A percentile compares a stretch with the other conserved stretches of the same genome.
phyloP scores from a whole-genome alignment of 2,888 invertebrate species.

The Drosophila tripunctata region DNA sequence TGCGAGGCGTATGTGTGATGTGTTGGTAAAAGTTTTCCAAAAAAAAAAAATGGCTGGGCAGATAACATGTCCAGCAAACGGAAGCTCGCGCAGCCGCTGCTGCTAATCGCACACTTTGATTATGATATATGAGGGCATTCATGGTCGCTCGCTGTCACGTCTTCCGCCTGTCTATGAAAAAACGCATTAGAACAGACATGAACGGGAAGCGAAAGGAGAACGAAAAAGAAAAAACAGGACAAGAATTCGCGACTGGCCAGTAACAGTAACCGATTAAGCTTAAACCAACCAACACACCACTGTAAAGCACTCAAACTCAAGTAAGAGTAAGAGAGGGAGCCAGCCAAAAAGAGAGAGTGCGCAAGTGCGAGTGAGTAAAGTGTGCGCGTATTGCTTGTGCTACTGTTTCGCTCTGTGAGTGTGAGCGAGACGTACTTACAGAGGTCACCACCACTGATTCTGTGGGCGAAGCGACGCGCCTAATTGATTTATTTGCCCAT shows the following conservation, averaged over 20 bases:
- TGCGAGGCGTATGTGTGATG: slow-evolving; percentile 58
- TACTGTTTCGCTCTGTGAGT: slow-evolving; percentile 2
- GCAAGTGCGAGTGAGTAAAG: slow-evolving; percentile 18
- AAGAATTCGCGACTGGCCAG: slow-evolving; percentile 58
- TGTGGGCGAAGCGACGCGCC: slow-evolving; percentile 53
- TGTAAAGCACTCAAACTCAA: slow-evolving; percentile 29
- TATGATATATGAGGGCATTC: slow-evolving; percentile 65
- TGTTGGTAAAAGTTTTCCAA: slow-evolving; percentile 44
- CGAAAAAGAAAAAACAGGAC: neutral
- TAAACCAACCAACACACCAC: slow-evolving; percentile 45
- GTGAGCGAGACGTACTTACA: slow-evolving; percentile 37
- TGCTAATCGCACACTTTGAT: slow-evolving; percentile 65
- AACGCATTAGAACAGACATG: slow-evolving; percentile 64
- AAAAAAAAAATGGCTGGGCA: slow-evolving; percentile 10
- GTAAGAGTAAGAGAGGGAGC: neutral
- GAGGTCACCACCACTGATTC: slow-evolving; percentile 27
- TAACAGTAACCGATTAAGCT: slow-evolving; percentile 70
- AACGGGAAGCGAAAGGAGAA: slow-evolving; percentile 27
- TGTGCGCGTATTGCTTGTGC: slow-evolving; percentile 7
- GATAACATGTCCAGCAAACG: slow-evolving; percentile 47
- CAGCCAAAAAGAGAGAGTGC: slow-evolving; percentile 7
- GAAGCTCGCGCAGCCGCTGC: slow-evolving; percentile 58
- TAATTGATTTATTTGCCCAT: slow-evolving; percentile 72
- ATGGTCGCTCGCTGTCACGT: slow-evolving; percentile 31
- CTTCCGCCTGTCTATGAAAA: slow-evolving; percentile 36